Evolutionary conservation across 2,113 vertebrate species (phyloP).

Genomic region (Bufo gargarizans): DNA sequence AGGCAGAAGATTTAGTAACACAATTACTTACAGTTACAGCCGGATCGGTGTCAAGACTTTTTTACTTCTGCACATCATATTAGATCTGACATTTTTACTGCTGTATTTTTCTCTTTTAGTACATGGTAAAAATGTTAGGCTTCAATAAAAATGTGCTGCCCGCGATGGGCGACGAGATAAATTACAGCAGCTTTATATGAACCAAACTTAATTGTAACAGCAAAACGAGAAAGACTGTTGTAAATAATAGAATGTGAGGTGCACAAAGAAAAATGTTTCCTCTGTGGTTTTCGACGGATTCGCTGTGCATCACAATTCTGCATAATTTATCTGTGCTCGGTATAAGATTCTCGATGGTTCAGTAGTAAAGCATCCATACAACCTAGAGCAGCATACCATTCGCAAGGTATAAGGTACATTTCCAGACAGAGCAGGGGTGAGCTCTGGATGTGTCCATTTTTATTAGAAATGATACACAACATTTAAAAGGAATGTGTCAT

Average conservation of each 20-base stretch:
- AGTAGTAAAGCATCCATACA: background rate
- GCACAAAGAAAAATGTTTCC: constrained; percentile 1
- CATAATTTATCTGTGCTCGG: background rate
- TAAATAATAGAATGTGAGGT: constrained; percentile 10
- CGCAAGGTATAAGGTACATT: background rate
- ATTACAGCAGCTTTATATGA: constrained; percentile 6
- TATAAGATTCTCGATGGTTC: background rate
- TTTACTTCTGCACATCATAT: constrained; percentile 21
- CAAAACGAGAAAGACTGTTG: background rate
- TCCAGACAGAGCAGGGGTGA: background rate
- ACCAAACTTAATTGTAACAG: constrained; percentile 15
- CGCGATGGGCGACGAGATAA: constrained; percentile 13
- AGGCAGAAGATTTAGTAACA: constrained; percentile 39
- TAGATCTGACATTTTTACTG: constrained; percentile 41
- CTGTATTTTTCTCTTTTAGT: constrained; percentile 27
- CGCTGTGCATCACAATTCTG: background rate
- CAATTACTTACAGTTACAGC: constrained; percentile 42
- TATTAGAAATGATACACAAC: no score
- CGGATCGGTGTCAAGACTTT: constrained; percentile 43
- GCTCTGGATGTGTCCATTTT: no score
- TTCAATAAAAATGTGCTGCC: constrained; percentile 31
- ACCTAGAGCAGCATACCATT: background rate
- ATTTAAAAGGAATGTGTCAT: no score
- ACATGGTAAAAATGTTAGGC: constrained; percentile 43
- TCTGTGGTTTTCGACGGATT: background rate